Base-by-base conservation (phyloP, 1,140 invertebrate species). In the Leptinotarsa undecemlineata region DNA sequence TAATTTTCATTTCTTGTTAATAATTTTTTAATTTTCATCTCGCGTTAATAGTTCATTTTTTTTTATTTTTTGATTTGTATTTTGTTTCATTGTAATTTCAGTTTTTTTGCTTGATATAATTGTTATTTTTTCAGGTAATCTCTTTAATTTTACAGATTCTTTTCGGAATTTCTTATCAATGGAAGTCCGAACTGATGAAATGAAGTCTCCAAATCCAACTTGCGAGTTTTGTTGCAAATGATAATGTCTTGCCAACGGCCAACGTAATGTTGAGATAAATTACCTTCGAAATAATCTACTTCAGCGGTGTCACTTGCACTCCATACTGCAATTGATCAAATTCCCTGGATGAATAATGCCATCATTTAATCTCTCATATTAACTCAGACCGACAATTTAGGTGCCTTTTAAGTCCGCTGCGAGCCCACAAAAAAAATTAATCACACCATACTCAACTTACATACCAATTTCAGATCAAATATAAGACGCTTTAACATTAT, bases 381-480 rank as follows among this genome's bases (percentile, higher is more conserved):
- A 64, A 33, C 26, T 63, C 21, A 76, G 33, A 62, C 20, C 70
- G 57, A 72, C 71, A 61, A 68, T 48, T 62, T 68, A 48, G 15
- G 51, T 57, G n/a, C 51, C 51, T 57, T 57, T 57, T 48, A 48
- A 51, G 48, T 48, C 68, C 17, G 33, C 33, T 69, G 21, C 19
- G 33, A 48, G 6, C 33, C 68, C 68, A 69, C 51, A 69, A 69
- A 69, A 69, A 69, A 69, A 64, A 64, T 64, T 69, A 69, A 69
- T 69, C 68, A 69, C 47, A 69, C 48, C 33, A 69, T 69, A 48
- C 68, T 69, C 68, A 69, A 14, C 68, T 69, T 69, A 69, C 68
- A 69, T 42, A 69, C 26, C 68, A 69, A 69, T 69, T 69, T 69
- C 42, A 47, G 33, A 69, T 69, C 68, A 48, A 48, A 47, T 48